Base-by-base conservation (phyloP, 1,140 invertebrate species). In the Drosophila ambigua region DNA sequence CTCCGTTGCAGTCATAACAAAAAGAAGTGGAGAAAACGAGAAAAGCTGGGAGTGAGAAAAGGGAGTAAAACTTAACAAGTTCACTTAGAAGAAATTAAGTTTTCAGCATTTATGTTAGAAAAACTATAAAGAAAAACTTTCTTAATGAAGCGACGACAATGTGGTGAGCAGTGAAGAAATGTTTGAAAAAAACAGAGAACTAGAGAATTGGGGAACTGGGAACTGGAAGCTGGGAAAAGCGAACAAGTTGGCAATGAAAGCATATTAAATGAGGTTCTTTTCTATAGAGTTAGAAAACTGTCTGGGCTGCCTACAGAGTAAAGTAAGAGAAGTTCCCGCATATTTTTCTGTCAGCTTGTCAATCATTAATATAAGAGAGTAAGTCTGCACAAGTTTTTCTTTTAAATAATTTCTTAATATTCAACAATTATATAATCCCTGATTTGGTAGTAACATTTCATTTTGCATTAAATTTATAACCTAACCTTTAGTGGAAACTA, bases 71-170 rank as follows among this genome's bases (percentile, higher is more conserved):
- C 82, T 87, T 85, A 87, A 82, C 82, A 85, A 85, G 82, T 85
- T 85, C 83, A 85, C 83, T 85, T 87, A 85, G 83, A 58, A 85
- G 78, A 85, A 85, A 85, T 85, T 87, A 85, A 85, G 82, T 88
- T 85, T 85, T 85, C 82, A 87, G 74, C 82, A 77, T 85, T 85
- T 85, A 85, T 87, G 82, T 74, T 82, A 87, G 82, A 60, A 87
- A 87, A 87, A 88, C 83, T 87, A 80, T 82, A 82, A 78, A 82
- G 83, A 78, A 85, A 85, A 85, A 85, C 78, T 85, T 85, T 87
- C 78, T 82, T 85, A 88, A 85, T 85, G 82, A 85, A 85, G 72
- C 82, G 83, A 82, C 62, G 82, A 85, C 82, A 85, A 88, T 85
- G 82, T 87, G 83, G 78, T 79, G 77, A 62, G 83, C 65, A 79